A percentile compares a stretch with the other conserved stretches of the same genome.
Evolutionary conservation across 2,888 invertebrate species (phyloP).

Genomic region (Agrochola lychnidis): DNA sequence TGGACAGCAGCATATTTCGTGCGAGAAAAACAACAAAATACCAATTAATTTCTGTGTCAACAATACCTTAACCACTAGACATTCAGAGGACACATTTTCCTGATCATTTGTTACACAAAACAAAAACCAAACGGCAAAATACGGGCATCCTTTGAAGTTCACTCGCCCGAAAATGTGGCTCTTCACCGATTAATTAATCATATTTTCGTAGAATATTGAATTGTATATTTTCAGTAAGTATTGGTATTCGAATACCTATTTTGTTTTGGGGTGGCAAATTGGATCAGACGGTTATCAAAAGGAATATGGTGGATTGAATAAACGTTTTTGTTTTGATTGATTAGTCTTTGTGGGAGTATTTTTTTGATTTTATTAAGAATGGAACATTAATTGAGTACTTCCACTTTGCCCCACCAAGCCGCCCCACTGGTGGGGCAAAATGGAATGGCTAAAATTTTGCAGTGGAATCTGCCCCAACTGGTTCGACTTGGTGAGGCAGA

Average conservation of each 20-base stretch:
- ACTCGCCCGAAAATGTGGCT: conserved; percentile 36
- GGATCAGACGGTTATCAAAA: conserved; percentile 28
- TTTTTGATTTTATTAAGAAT: not conserved
- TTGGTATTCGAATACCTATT: conserved; percentile 30
- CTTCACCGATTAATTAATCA: conserved; percentile 63
- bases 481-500: too few species aligned
- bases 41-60: not conserved
- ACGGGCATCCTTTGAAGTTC: conserved; percentile 47
- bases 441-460: too few species aligned
- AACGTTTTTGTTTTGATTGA: conserved; percentile 25
- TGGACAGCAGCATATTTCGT: not conserved
- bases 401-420: too few species aligned
- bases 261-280: conserved; percentile 41
- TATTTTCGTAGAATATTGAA: conserved; percentile 48
- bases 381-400: not conserved
- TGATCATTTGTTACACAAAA: conserved; percentile 43
- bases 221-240: conserved; percentile 41
- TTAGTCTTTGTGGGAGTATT: not conserved
- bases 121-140: conserved; percentile 52
- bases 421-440: too few species aligned
- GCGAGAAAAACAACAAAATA: not conserved
- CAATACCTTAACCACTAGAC: not conserved
- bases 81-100: conserved; percentile 34
- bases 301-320: conserved; percentile 26
- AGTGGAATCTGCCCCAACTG: too few species aligned